These are phyloP conservation scores for Drosophila suboccidentalis DNA, from an alignment of 2,888 invertebrate genomes.

Conservation along the genomic window DNA sequence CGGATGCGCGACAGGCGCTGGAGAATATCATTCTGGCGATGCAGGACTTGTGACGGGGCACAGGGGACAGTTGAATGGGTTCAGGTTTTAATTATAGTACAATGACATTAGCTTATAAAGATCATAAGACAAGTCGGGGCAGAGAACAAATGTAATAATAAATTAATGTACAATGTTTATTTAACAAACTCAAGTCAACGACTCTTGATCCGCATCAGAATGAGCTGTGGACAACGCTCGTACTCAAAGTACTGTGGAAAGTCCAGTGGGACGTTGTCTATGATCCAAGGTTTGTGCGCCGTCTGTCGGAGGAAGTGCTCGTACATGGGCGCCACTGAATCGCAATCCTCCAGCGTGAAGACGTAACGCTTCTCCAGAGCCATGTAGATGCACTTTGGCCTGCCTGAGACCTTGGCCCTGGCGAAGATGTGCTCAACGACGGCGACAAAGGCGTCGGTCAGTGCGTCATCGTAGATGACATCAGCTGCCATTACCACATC, in stretches of 20 bases:
- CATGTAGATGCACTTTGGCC: constrained; percentile 89
- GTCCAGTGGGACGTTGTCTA: constrained; percentile 89
- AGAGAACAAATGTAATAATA: constrained; percentile 7
- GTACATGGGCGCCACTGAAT: constrained; percentile 94
- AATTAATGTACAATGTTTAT: constrained; percentile 6
- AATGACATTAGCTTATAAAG: constrained; percentile 47
- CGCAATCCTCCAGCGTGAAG: constrained; percentile 92
- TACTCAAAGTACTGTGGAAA: constrained; percentile 94
- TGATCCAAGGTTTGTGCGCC: constrained; percentile 86
- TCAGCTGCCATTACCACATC: constrained; percentile 93
- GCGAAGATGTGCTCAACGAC: constrained; percentile 89
- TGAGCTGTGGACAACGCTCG: constrained; percentile 91
- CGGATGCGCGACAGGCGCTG: constrained; percentile 94
- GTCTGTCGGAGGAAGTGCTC: constrained; percentile 90
- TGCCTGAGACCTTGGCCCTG: constrained; percentile 55
- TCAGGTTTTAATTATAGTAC: constrained; percentile 53
- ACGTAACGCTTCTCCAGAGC: constrained; percentile 95
- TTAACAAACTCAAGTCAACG: constrained; percentile 25
- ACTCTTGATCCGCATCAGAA: constrained; percentile 89
- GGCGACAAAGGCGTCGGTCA: constrained; percentile 92
- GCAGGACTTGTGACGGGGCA: constrained; percentile 87
- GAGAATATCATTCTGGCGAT: constrained; percentile 95
- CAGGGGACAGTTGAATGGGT: constrained; percentile 40
- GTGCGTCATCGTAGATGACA: constrained; percentile 93
- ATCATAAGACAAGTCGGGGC: constrained; percentile 1